Evolutionary conservation across 1,140 invertebrate genomes (phyloP), one percentile per base, ranked within the genome.

Genomic region (Drosophila kanapiae): DNA sequence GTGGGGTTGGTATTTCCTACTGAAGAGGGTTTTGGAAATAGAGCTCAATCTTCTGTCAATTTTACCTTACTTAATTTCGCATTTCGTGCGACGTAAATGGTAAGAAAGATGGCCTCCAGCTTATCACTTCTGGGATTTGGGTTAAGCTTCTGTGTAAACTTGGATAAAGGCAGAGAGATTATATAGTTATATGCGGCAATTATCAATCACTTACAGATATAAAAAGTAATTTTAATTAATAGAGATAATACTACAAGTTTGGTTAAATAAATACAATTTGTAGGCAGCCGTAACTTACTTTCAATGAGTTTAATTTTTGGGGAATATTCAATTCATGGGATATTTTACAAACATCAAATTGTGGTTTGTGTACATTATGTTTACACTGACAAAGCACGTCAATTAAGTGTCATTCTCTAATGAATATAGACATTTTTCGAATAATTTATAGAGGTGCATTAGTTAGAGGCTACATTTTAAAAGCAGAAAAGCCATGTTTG

Each of bases 1-100:
- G 62, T 68, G 35, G 18, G 13, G 6, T 27, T 6, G 37, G n/a
- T 27, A 13, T 18, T 53, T 53, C 51, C 35, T 35, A 33, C 51
- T 23, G 35, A 54, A 54, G 65, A 23, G 27, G 42, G 33, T 38
- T 38, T 13, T 29, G 35, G 42, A 16, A 42, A 71, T 71, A 42
- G 53, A 37, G 49, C 69, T 83, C 68, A 83, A 80, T 83, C 61
- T 61, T 74, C 74, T 80, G 77, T 83, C 85, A 84, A 88, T 84
- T 83, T 84, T 60, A 87, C 84, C 75, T 75, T 78, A 75, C 58
- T 88, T 87, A 75, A 84, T 84, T 84, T 90, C 79, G 35, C 81
- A 85, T 77, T 84, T 80, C 8, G 47, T 43, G 42, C 37, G 48
- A 48, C 60, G 48, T 31, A 60, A 51, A 56, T 59, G 49, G 56